Percentiles rank a stretch among this genome's conserved stretches.
These are phyloP conservation scores for Kryptolebias ocellatus DNA, from an alignment of 2,797 vertebrate species.

Conservation along the genomic window DNA sequence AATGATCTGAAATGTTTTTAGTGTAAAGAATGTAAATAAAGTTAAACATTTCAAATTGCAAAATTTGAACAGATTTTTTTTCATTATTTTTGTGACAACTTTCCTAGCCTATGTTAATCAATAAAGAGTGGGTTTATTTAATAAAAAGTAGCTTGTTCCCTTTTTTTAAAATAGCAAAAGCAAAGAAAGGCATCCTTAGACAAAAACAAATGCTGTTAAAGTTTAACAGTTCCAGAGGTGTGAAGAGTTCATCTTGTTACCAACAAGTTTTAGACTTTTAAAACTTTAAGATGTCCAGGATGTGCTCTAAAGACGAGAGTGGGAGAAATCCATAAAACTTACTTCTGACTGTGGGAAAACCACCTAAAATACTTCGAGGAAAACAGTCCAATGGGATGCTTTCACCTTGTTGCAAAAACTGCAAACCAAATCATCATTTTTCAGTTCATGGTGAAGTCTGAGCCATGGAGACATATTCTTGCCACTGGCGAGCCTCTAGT, in stretches of 20 bases:
- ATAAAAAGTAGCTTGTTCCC: background rate
- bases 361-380: too few relatives aligned
- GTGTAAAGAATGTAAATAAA: too few relatives aligned
- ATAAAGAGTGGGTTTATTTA: background rate
- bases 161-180: background rate
- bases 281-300: background rate
- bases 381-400: background rate
- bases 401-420: conserved; percentile 1
- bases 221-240: too few relatives aligned
- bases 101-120: too few relatives aligned
- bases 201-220: too few relatives aligned
- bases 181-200: too few relatives aligned
- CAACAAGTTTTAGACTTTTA: background rate
- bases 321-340: background rate
- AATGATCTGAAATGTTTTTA: too few relatives aligned
- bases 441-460: background rate
- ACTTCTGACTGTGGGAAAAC: background rate
- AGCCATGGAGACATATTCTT: too few relatives aligned
- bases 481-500: background rate
- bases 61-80: too few relatives aligned
- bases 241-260: background rate
- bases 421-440: background rate
- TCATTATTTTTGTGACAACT: too few relatives aligned
- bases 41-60: too few relatives aligned
- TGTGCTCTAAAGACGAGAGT: background rate